phyloP scores from a whole-genome alignment of 1,140 invertebrate genomes.

The Sarcophaga bullata region DNA sequence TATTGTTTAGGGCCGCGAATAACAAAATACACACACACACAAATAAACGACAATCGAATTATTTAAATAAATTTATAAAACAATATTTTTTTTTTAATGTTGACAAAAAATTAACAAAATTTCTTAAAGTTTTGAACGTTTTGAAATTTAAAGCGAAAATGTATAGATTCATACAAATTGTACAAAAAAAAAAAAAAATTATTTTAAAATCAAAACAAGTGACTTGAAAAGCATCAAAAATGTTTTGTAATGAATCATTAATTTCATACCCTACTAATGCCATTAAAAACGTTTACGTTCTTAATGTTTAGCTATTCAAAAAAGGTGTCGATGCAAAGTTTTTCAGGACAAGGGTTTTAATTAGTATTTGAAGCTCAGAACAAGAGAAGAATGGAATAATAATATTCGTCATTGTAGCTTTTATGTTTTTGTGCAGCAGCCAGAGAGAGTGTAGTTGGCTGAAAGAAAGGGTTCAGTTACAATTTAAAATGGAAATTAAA shows the following conservation, averaged over 20 bases:
- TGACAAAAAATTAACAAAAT: background rate
- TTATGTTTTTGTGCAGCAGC: background rate
- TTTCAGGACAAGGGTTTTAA: background rate
- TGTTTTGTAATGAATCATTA: slow-evolving; percentile 3
- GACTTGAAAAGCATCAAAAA: background rate
- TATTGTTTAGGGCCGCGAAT: background rate
- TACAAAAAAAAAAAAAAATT: background rate
- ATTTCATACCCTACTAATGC: background rate
- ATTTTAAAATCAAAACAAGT: slow-evolving; percentile 15
- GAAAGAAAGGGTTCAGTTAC: background rate
- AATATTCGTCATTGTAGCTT: too few relatives aligned
- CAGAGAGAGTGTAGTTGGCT: background rate
- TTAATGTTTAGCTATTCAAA: background rate
- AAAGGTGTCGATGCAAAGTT: background rate
- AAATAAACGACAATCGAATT: too few relatives aligned
- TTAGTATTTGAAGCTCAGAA: background rate
- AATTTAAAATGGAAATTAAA: background rate
- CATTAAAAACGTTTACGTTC: too few relatives aligned
- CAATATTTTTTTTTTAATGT: background rate
- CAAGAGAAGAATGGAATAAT: background rate
- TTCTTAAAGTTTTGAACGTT: background rate
- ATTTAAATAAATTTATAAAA: too few relatives aligned
- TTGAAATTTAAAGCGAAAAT: background rate
- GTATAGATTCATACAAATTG: background rate
- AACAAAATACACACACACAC: too few relatives aligned